Base-by-base conservation (phyloP, 1,140 invertebrate genomes). In the Lerema accius region DNA sequence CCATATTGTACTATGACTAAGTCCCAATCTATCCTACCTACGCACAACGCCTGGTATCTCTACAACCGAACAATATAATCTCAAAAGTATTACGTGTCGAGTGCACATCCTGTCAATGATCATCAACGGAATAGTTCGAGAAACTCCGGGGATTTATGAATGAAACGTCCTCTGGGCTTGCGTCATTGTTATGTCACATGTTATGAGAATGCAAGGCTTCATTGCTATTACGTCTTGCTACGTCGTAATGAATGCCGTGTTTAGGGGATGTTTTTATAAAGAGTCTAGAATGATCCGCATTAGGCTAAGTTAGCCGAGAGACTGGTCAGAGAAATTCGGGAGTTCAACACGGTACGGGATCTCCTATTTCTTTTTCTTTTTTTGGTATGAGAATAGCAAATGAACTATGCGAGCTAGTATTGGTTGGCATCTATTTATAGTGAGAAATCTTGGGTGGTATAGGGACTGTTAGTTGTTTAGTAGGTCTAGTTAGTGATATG, bases 91-190 rank as follows among this genome's bases (percentile, higher is more conserved):
- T 59, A 59, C 55, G 55, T 46, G 15, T 59, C 55, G 43, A 19
- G 11, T 51, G 23, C 42, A 59, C 43, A 59, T 59, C 55, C 55
- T 58, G 53, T 46, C 17, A 2, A 14, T 14, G 26, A 55, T 46
- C 55, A 59, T 59, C 40, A 56, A 58, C 46, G 55, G 55, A 58
- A 42, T 39, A 39, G 23, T 56, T 58, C 55, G 55, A 58, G 55
- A 59, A 59, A 59, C 55, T 59, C 55, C 11, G 42, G 55, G 55
- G 55, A 59, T 46, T 58, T 58, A n/a, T 58, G 55, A 58, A 59
- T 48, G 56, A 23, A 28, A 16, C 14, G 19, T 39, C 51, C 43
- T 48, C 16, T 14, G 56, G 56, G 61, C 26, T 51, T 51, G 61
- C 61, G 23, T 63, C 49, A 63, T 13, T 23, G 6, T 63, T 53